These are phyloP conservation scores for Acromyrmex echinatior DNA, from an alignment of 1,140 invertebrate genomes.

Conservation along the genomic window DNA sequence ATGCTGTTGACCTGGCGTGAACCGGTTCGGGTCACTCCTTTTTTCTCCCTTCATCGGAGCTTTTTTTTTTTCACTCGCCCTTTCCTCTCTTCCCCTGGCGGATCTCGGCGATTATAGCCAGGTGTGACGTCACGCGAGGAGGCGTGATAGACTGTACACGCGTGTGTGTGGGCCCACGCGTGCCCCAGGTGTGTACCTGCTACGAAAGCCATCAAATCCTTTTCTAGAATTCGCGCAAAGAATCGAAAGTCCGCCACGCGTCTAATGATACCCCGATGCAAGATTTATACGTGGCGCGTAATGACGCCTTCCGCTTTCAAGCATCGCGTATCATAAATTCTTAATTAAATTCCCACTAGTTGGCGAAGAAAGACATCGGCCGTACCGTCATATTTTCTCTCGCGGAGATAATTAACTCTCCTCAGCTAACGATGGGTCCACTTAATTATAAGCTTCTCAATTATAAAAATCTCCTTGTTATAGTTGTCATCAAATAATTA, in stretches of 20 bases:
- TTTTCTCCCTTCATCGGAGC: constrained; percentile 63
- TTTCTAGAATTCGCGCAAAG: constrained; percentile 54
- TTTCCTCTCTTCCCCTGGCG: constrained; percentile 2
- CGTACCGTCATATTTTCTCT: background rate
- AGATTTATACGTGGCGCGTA: background rate
- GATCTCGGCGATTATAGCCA: constrained; percentile 70
- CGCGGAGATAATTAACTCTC: constrained; percentile 42
- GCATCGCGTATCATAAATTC: background rate
- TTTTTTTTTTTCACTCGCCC: constrained; percentile 68
- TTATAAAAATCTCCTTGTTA: too few relatives aligned
- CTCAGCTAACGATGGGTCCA: too few relatives aligned
- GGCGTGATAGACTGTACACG: constrained; percentile 79
- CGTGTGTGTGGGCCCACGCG: constrained; percentile 72
- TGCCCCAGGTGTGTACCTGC: constrained; percentile 68
- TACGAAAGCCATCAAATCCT: constrained; percentile 65
- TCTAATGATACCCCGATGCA: background rate
- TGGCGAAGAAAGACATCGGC: constrained; percentile 28
- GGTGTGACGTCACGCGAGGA: constrained; percentile 84
- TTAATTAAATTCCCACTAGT: constrained; percentile 12
- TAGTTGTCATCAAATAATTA: too few relatives aligned
- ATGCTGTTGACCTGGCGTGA: constrained; percentile 84
- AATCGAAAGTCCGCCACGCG: constrained; percentile 10
- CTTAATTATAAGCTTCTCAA: too few relatives aligned
- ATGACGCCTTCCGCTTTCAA: background rate
- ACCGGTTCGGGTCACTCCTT: constrained; percentile 84